These are phyloP conservation scores for Drosophila repletoides DNA, from an alignment of 1,140 invertebrate species.

Conservation along the genomic window DNA sequence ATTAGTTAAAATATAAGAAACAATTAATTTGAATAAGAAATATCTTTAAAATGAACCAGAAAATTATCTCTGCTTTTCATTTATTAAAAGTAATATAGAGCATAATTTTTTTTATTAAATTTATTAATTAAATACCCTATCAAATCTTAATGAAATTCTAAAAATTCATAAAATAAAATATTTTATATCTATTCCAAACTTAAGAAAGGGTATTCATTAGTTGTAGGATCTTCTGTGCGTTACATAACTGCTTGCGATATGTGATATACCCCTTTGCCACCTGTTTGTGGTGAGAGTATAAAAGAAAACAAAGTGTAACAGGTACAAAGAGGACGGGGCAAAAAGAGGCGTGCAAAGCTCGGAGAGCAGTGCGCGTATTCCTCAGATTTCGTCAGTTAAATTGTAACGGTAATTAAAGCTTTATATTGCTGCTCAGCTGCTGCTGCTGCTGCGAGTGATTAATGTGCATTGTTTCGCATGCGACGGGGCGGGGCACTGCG, in stretches of 20 bases:
- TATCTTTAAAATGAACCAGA: too few species aligned
- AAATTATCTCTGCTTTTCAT: too few species aligned
- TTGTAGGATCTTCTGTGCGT: too few species aligned
- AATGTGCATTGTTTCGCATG: constrained; percentile 70
- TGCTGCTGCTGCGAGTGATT: constrained; percentile 52
- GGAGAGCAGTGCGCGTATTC: not conserved
- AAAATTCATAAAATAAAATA: too few species aligned
- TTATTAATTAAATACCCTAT: too few species aligned
- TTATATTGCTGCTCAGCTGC: constrained; percentile 35
- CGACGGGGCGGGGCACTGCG: constrained; percentile 27
- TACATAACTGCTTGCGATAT: not conserved
- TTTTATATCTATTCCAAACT: too few species aligned
- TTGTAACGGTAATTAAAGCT: constrained; percentile 70
- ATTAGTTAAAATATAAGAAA: too few species aligned
- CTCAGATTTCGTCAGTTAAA: constrained; percentile 62
- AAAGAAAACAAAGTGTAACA: not conserved
- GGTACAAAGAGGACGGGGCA: not conserved
- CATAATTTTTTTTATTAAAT: too few species aligned
- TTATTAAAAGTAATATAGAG: too few species aligned
- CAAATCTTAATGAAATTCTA: too few species aligned
- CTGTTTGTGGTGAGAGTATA: not conserved
- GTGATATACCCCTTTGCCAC: not conserved
- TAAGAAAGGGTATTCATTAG: too few species aligned
- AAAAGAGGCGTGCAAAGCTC: not conserved
- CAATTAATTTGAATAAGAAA: too few species aligned